Conservation (phyloP, 30 jellyfish, hydroid and myxozoan genomes). For the Morbakka virulenta region DNA sequence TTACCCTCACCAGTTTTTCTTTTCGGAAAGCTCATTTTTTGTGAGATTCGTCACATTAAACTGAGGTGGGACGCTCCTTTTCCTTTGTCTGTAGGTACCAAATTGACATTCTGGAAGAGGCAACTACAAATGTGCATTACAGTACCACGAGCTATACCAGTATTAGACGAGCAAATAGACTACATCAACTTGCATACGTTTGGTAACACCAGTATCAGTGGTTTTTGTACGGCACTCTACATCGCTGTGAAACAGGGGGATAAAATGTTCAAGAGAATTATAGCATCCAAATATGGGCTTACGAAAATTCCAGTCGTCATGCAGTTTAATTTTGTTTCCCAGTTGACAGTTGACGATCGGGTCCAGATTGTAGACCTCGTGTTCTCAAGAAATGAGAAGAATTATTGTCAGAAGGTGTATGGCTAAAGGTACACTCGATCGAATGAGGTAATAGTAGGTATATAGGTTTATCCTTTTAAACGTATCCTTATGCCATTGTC, state of each 20-base stretch:
- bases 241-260: slow-evolving; percentile 3
- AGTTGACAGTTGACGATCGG: too few species aligned
- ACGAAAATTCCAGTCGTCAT: too few species aligned
- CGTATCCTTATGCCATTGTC: too few species aligned
- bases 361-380: too few species aligned
- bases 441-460: too few species aligned
- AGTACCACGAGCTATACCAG: too few species aligned
- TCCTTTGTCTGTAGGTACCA: background rate
- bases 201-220: slow-evolving; percentile 44
- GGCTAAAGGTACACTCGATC: too few species aligned
- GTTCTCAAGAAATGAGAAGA: too few species aligned
- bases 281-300: slow-evolving; percentile 23
- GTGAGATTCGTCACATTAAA: slow-evolving; percentile 32
- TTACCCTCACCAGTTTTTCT: slow-evolving; percentile 48
- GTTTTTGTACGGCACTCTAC: slow-evolving; percentile 37
- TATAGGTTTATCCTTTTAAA: too few species aligned
- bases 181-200: slow-evolving; percentile 26
- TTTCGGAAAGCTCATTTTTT: slow-evolving; percentile 18
- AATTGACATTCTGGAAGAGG: slow-evolving; percentile 7
- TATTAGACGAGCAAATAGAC: background rate
- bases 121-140: slow-evolving; percentile 13
- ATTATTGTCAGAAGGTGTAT: too few species aligned
- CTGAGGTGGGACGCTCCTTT: slow-evolving; percentile 43
- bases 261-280: background rate
- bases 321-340: too few species aligned